Evolutionary conservation across 2,797 vertebrate genomes (phyloP).

Genomic region (Sebastes miniatus): DNA sequence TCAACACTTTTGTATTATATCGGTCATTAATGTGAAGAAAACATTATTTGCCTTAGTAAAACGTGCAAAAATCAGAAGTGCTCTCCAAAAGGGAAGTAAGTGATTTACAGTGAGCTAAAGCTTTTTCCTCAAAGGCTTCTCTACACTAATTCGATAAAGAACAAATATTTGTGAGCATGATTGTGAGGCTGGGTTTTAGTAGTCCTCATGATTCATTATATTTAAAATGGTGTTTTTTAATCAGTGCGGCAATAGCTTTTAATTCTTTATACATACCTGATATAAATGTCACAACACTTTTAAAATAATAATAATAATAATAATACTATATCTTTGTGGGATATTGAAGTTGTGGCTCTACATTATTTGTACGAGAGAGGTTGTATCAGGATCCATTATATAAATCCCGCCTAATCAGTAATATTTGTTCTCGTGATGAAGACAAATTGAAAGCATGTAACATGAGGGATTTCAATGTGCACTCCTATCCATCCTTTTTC

Average conservation of each 20-base stretch:
- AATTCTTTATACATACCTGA: not conserved
- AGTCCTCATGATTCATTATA: not conserved
- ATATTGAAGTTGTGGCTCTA: not conserved
- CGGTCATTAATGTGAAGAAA: not conserved
- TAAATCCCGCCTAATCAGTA: not conserved
- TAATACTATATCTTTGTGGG: not conserved
- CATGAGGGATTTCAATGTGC: slow-evolving; percentile 72
- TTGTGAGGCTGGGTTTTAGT: not conserved
- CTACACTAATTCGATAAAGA: not conserved
- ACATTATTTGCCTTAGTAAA: not conserved
- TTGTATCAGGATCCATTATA: not conserved
- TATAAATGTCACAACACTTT: not conserved
- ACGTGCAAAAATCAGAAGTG: not conserved
- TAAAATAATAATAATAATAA: not conserved
- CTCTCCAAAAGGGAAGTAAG: not conserved
- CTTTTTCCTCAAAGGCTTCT: not conserved
- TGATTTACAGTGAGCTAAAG: not conserved
- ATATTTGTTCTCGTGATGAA: slow-evolving; percentile 63
- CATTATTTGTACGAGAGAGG: not conserved
- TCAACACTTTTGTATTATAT: not conserved
- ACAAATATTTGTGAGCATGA: not conserved
- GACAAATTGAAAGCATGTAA: slow-evolving; percentile 49
- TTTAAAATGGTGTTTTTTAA: not conserved
- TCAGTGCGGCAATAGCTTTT: not conserved
- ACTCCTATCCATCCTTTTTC: slow-evolving; percentile 73